These are phyloP conservation scores for Geococcyx californianus DNA, from an alignment of 2,113 vertebrate species.

Conservation along the genomic window DNA sequence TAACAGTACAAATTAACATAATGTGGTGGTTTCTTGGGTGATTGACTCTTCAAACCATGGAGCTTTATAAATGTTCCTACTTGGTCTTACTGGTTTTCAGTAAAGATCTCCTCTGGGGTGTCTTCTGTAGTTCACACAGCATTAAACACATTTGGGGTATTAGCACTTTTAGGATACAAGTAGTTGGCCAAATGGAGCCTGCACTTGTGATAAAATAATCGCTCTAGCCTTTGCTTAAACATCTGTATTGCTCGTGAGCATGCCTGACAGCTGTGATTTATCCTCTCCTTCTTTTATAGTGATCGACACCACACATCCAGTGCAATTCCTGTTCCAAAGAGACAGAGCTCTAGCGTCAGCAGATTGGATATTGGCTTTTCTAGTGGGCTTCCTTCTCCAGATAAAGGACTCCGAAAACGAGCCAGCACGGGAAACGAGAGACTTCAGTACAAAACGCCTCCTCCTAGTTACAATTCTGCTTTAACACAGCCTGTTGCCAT, in stretches of 20 bases:
- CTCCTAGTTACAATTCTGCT: conserved; percentile 81
- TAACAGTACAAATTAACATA: background rate
- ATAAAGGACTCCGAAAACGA: conserved; percentile 85
- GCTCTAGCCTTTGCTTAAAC: background rate
- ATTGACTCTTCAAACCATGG: background rate
- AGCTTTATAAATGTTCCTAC: background rate
- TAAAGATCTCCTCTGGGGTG: background rate
- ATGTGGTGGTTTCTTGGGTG: conserved; percentile 9
- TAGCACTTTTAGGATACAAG: background rate
- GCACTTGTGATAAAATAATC: background rate
- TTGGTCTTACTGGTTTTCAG: background rate
- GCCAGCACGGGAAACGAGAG: conserved; percentile 86
- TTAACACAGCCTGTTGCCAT: conserved; percentile 65
- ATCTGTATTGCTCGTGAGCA: background rate
- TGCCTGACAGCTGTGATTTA: background rate
- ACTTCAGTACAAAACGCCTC: conserved; percentile 81
- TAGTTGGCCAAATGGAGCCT: background rate
- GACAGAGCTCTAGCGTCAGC: conserved; percentile 81
- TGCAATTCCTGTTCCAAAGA: conserved; percentile 89
- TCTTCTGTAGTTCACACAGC: background rate
- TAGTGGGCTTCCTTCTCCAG: conserved; percentile 81
- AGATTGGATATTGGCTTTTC: conserved; percentile 78
- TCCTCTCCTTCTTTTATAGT: conserved; percentile 68
- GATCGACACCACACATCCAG: conserved; percentile 89
- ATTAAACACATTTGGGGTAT: background rate